These are phyloP conservation scores for Oscheius sp. DNA, from an alignment of 2,888 invertebrate genomes.

Conservation along the genomic window DNA sequence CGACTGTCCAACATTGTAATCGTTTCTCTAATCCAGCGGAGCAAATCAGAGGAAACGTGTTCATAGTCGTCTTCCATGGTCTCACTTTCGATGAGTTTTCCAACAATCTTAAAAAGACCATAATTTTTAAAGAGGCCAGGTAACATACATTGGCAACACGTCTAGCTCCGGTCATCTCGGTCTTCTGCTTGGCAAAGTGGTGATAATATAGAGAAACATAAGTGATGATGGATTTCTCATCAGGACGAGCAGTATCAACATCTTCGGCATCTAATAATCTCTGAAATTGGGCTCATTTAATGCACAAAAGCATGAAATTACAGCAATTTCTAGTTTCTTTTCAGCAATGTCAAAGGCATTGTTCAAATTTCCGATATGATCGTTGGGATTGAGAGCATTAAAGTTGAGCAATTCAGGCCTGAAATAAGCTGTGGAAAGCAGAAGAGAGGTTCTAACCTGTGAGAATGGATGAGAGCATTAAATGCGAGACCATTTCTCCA, in stretches of 20 bases:
- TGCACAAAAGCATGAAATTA: conserved; percentile 8
- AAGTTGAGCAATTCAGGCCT: conserved; percentile 87
- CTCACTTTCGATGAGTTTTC: conserved; percentile 94
- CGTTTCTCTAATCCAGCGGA: conserved; percentile 92
- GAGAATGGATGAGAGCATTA: conserved; percentile 97
- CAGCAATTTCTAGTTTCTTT: conserved; percentile 89
- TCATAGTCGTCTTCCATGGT: conserved; percentile 90
- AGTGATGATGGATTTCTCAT: conserved; percentile 96
- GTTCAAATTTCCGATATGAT: conserved; percentile 94
- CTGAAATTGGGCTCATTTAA: conserved; percentile 13
- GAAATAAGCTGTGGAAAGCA: neutral
- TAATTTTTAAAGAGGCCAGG: neutral
- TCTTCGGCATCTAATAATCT: conserved; percentile 92
- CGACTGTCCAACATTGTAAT: conserved; percentile 78
- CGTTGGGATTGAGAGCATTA: conserved; percentile 82
- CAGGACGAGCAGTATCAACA: conserved; percentile 83
- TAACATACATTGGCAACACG: conserved; percentile 89
- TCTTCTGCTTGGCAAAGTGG: conserved; percentile 98
- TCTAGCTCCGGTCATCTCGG: conserved; percentile 95
- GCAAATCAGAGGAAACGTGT: conserved; percentile 84
- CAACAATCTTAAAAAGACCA: conserved; percentile 84
- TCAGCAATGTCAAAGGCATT: conserved; percentile 96
- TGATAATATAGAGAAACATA: conserved; percentile 99
- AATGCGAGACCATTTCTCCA: conserved; percentile 97
- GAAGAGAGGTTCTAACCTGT: conserved; percentile 75